phyloP scores from a whole-genome alignment of 2,888 invertebrate species.

The Temnothorax unifasciatus region DNA sequence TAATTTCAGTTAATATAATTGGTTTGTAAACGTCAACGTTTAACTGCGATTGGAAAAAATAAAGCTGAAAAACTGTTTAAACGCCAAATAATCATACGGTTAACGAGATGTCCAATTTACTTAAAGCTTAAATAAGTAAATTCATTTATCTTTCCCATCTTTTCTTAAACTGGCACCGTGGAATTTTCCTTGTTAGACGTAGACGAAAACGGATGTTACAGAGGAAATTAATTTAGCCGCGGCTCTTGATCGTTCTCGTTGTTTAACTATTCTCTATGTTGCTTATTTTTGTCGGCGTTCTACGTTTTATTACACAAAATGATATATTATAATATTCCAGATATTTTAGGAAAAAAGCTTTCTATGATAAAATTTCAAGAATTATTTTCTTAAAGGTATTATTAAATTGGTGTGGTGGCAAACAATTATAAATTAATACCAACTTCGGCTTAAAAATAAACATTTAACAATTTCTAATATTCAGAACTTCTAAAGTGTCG shows the following conservation, averaged over 20 bases:
- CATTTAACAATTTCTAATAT: background rate
- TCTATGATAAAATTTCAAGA: background rate
- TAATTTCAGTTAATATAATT: conserved; percentile 22
- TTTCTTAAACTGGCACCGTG: conserved; percentile 7
- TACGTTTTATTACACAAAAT: background rate
- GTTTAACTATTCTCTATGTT: background rate
- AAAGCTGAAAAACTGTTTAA: background rate
- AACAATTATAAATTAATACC: background rate
- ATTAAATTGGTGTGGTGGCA: background rate
- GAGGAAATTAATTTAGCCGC: conserved; percentile 37
- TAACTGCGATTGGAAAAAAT: background rate
- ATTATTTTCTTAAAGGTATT: background rate
- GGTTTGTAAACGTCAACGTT: background rate
- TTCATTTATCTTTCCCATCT: conserved; percentile 36
- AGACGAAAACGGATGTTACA: conserved; percentile 6
- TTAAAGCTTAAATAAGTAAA: conserved; percentile 40
- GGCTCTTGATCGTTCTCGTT: conserved; percentile 20
- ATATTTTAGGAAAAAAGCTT: background rate
- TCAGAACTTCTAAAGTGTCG: background rate
- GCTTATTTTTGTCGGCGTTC: background rate
- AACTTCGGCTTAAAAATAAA: background rate
- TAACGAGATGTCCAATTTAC: conserved; percentile 32
- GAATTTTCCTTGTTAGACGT: conserved; percentile 20
- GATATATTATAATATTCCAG: background rate
- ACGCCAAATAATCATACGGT: conserved; percentile 3